Evolutionary conservation across 2,113 vertebrate genomes (phyloP).

Genomic region (Okapia johnstoni): DNA sequence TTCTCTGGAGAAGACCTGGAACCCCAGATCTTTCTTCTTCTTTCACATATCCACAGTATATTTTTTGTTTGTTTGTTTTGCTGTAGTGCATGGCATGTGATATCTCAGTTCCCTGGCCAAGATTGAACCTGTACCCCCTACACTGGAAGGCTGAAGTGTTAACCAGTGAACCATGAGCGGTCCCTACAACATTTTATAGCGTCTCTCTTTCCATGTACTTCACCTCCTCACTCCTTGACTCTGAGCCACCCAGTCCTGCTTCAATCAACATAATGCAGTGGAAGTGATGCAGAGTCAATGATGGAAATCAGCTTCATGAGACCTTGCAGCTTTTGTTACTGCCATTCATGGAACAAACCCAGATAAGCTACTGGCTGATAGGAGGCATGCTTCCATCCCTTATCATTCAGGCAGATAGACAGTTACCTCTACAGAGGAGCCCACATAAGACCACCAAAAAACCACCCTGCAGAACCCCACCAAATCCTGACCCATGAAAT

Average conservation of each 20-base stretch:
- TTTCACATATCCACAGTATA: background rate
- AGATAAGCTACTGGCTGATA: background rate
- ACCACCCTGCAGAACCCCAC: background rate
- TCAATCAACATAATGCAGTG: too few relatives aligned
- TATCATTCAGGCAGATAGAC: background rate
- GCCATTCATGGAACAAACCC: background rate
- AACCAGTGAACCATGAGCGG: background rate
- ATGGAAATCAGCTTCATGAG: background rate
- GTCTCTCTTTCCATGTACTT: background rate
- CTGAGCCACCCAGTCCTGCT: background rate
- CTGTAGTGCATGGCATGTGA: background rate
- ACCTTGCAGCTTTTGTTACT: background rate
- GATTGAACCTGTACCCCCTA: rapidly evolving
- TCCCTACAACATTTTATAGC: background rate
- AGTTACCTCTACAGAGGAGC: background rate
- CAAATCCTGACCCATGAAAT: background rate
- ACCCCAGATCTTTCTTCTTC: background rate
- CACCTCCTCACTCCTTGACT: background rate
- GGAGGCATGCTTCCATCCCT: background rate
- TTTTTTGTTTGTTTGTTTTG: background rate
- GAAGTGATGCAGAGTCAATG: background rate
- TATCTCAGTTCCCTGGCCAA: background rate
- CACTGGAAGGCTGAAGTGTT: background rate
- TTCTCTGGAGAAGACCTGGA: background rate
- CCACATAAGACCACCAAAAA: background rate